Conservation (phyloP, 2,797 vertebrate genomes). For the Brotula barbata region DNA sequence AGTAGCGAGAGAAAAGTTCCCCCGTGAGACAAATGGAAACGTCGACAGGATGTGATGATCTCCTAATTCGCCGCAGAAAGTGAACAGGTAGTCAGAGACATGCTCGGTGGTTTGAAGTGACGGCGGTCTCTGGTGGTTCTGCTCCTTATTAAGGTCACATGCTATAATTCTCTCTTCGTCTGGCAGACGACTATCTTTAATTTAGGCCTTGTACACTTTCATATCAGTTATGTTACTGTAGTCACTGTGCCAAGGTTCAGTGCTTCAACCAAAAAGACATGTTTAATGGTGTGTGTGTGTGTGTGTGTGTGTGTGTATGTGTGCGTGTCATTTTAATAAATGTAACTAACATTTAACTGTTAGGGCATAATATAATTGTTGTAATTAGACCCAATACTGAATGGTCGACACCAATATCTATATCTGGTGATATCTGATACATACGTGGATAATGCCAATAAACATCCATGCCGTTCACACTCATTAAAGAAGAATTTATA, state of each 20-base stretch:
- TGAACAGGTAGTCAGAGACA: conserved; percentile 49
- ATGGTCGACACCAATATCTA: too few relatives aligned
- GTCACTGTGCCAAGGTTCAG: conserved; percentile 17
- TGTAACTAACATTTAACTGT: too few relatives aligned
- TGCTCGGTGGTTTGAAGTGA: conserved; percentile 44
- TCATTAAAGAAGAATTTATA: too few relatives aligned
- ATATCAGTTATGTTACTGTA: conserved; percentile 17
- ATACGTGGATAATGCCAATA: too few relatives aligned
- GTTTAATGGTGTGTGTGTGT: too few relatives aligned
- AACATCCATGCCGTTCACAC: too few relatives aligned
- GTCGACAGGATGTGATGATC: conserved; percentile 40
- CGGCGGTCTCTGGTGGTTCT: conserved; percentile 42
- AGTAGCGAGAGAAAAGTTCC: conserved; percentile 38
- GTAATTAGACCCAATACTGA: too few relatives aligned
- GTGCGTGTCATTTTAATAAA: too few relatives aligned
- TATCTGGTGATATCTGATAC: too few relatives aligned
- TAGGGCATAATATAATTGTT: too few relatives aligned
- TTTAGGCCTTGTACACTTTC: conserved; percentile 27
- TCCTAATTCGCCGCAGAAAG: conserved; percentile 52
- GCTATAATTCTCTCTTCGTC: conserved; percentile 44
- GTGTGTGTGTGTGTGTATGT: too few relatives aligned
- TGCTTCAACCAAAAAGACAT: too few relatives aligned
- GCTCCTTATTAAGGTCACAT: conserved; percentile 58
- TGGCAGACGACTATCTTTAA: conserved; percentile 36
- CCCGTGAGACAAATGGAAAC: conserved; percentile 46